phyloP scores from a whole-genome alignment of 2,113 vertebrate species.

The Oreotragus oreotragus region DNA sequence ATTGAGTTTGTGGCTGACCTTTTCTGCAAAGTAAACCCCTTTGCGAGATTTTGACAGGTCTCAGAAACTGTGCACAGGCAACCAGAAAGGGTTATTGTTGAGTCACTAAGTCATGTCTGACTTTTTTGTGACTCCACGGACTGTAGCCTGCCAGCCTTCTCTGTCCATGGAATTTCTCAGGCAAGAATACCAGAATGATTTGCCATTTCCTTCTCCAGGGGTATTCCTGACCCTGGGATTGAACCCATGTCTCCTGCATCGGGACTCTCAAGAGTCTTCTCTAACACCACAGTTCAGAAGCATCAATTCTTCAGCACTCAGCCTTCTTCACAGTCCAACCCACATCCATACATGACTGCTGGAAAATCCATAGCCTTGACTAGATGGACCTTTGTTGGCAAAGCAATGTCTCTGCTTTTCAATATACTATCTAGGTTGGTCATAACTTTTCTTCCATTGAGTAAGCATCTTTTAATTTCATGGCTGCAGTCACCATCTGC shows the following conservation, averaged over 20 bases:
- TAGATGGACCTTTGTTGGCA: accelerated
- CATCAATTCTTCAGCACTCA: background rate
- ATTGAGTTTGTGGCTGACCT: background rate
- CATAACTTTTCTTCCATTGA: background rate
- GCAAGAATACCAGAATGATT: background rate
- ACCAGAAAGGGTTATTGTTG: background rate
- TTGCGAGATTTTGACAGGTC: background rate
- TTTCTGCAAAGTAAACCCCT: background rate
- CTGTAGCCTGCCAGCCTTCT: background rate
- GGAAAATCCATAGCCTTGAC: background rate
- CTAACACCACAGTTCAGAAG: background rate
- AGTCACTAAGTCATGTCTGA: background rate
- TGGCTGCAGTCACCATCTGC: background rate
- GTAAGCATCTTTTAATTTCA: background rate
- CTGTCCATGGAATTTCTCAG: background rate
- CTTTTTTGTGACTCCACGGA: background rate
- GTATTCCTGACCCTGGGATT: background rate
- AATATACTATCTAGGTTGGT: background rate
- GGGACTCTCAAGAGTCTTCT: background rate
- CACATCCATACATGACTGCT: background rate
- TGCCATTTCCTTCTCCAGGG: background rate
- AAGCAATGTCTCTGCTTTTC: background rate
- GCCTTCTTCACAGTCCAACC: background rate
- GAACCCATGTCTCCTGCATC: background rate
- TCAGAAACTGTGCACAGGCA: background rate